Conservation (phyloP, 2,797 vertebrate species). For the Odontamblyopus lacepedii region DNA sequence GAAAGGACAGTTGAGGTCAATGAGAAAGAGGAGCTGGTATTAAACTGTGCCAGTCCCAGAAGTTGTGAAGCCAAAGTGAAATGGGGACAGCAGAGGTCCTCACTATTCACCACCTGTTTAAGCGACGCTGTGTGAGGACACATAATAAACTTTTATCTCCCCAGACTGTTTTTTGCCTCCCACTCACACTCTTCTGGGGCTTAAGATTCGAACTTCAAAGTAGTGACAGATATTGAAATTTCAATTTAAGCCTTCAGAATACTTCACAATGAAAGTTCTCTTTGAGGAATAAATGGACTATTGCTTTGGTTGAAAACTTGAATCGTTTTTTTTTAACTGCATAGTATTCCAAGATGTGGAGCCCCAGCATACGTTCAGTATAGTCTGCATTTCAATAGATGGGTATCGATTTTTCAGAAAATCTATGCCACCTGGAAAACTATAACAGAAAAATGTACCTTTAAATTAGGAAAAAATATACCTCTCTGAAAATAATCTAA, state of each 20-base stretch:
- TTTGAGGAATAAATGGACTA: constrained; percentile 14
- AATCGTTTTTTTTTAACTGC: background rate
- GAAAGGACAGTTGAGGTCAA: background rate
- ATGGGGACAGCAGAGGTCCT: constrained; percentile 17
- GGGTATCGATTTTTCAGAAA: too few species aligned
- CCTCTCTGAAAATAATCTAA: background rate
- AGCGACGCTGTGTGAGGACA: constrained; percentile 42
- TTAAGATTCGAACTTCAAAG: constrained; percentile 60
- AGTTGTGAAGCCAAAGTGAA: constrained; percentile 22
- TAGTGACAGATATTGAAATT: constrained; percentile 33
- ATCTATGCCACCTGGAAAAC: too few species aligned
- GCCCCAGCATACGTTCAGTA: too few species aligned
- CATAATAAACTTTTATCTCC: constrained; percentile 51
- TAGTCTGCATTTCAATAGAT: too few species aligned
- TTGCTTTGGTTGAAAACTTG: constrained; percentile 8
- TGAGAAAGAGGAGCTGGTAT: background rate
- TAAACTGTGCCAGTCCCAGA: constrained; percentile 7
- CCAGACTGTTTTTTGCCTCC: constrained; percentile 39
- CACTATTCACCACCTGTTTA: constrained; percentile 48
- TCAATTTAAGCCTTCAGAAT: constrained; percentile 29
- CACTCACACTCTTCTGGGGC: constrained; percentile 31
- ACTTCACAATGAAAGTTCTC: constrained; percentile 27
- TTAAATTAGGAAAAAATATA: background rate
- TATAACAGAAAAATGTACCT: too few species aligned
- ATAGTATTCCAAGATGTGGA: background rate